Percentiles rank a stretch among this genome's conserved stretches.
phyloP scores from a whole-genome alignment of 2,113 vertebrate species.

The Chaetodon trifascialis region DNA sequence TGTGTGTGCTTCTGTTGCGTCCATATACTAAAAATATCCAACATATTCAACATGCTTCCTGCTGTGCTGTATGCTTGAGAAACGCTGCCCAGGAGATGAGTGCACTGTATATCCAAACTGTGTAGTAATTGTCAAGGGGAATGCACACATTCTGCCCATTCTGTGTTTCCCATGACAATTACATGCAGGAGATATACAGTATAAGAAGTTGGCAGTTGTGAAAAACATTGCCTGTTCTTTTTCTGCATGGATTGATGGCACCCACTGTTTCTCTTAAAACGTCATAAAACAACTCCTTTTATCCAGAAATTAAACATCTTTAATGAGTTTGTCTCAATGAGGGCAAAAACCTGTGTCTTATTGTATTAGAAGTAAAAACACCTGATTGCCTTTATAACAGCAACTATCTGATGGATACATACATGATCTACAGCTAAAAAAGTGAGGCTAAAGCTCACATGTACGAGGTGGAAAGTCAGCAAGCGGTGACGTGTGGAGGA shows the following conservation, averaged over 20 bases:
- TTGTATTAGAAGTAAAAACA: background rate
- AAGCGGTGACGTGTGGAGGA: background rate
- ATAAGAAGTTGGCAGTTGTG: conserved; percentile 24
- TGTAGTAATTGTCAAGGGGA: conserved; percentile 26
- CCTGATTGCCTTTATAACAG: background rate
- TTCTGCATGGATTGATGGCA: conserved; percentile 16
- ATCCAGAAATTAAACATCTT: background rate
- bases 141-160: background rate
- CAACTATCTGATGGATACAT: background rate
- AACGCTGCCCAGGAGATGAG: conserved; percentile 6
- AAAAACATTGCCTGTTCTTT: background rate
- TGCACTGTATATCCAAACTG: background rate
- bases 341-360: background rate
- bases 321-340: background rate
- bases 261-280: conserved; percentile 8
- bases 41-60: conserved; percentile 15
- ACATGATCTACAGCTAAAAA: background rate
- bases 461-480: background rate
- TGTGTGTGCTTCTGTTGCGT: background rate
- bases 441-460: background rate
- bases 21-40: background rate
- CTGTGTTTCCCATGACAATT: conserved; percentile 21
- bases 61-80: conserved; percentile 28
- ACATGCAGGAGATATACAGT: conserved; percentile 21
- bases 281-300: background rate